Evolutionary conservation across 2,888 invertebrate genomes (phyloP), one percentile per base, ranked within the genome.

Genomic region (Papilio protenor): DNA sequence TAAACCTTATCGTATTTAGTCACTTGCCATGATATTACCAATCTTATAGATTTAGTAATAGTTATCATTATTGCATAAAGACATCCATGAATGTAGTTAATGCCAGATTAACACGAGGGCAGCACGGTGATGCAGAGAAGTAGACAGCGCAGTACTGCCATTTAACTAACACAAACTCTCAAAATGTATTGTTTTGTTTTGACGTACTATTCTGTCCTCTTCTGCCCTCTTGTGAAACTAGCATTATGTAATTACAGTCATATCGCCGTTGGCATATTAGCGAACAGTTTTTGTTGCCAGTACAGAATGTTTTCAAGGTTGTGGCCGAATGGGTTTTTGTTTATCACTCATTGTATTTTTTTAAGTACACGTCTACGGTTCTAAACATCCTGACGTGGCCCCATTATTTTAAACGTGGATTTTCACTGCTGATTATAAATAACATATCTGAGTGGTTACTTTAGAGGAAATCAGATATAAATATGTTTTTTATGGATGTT

Each of bases 281-380:
- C 27, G 72, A 33, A 40, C 61, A 61, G 52, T 78, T 75, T 75
- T 75, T 75, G 75, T 78, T 75, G 71, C 33, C 72, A 78, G 78
- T 73, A 45, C 55, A 72, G 55, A 72, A 78, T 78, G 45, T 78
- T 66, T 57, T 75, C 78, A 78, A 78, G 78, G 78, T 66, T 78
- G 52, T 21, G 12, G 74, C 16, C 49, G 23, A 52, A 57, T 69
- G 23, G 59, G 66, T 69, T 77, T 74, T 77, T 77, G 73, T 77
- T 73, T 66, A 77, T 73, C 45, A 55, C 45, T 73, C 45, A 45
- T 55, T 66, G 72, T 49, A 14, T 76, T 71, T 23, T 52, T 72
- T 76, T 45, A 45, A 45, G 40, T 66, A 66, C 16, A 33, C 18
- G 66, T 69, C 40, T 66, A 21, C 66, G 45, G n/a, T 69, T 45